Evolutionary conservation across 2,888 invertebrate species (phyloP), one percentile per base, ranked within the genome.

Genomic region (Frankliniella intonsa): DNA sequence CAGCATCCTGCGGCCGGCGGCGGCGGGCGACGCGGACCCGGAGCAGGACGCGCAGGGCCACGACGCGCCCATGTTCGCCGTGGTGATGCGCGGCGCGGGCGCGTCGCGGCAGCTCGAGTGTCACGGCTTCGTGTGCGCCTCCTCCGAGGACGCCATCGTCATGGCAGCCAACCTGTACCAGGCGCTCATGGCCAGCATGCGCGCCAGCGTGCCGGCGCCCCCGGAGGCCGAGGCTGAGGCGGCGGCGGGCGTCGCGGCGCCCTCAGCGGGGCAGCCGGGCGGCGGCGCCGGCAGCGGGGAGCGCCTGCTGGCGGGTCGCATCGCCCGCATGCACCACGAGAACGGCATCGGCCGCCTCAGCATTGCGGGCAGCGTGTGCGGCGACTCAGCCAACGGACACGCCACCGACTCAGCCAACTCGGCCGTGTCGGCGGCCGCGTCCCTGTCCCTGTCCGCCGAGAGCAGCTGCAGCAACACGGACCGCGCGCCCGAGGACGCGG

Each of bases 151-250:
- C 88, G 96, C 97, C 84, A 94, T 97, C 69, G 95, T 96, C 0
- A 95, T 97, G 85, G 97, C 97, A 19, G 96, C 96, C 80, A 96
- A 96, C 84, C 90, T 97, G 85, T 97, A 97, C 89, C 94, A 96
- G 88, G 95, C 95, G 62, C 90, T 97, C 82, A 93, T 96, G 90
- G 93, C 94, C 83, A 94, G 94, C 86, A 94, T 94, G 90, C 93
- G 81, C 25, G 76, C 69, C 50, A 27, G 69, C 22, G 17, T 50
- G 38, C 27, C 27, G 65, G n/a, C 76, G 12, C 11, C 69, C 22
- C 22, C 69, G 62, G 62, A n/a, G 62, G 14, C 62, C 19, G 62
- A 14, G 17, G 62, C 62, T 3, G 62, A 17, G 12, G 19, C 19
- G 62, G 62, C 62, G 19, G 50, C 51, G 65, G 81, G 38, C 25